These are phyloP conservation scores for Sphecodes monilicornis DNA, from an alignment of 2,888 invertebrate genomes.

Conservation along the genomic window DNA sequence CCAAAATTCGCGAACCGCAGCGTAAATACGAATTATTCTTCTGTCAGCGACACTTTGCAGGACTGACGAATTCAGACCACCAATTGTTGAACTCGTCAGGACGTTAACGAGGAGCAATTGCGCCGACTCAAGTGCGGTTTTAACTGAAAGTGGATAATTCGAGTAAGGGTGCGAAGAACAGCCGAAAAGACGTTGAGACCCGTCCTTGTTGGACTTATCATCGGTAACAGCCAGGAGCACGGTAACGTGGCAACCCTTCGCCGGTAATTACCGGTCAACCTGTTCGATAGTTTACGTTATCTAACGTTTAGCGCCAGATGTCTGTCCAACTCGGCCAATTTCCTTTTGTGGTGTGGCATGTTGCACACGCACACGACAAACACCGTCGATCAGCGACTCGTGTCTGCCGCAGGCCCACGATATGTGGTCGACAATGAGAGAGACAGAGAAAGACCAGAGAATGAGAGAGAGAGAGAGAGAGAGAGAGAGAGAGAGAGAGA, in stretches of 20 bases:
- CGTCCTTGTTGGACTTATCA: conserved; percentile 64
- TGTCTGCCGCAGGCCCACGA: conserved; percentile 25
- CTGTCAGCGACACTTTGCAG: background rate
- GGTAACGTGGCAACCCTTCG: conserved; percentile 28
- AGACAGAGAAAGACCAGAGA: conserved; percentile 25
- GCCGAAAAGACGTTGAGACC: conserved; percentile 31
- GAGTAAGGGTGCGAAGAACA: background rate
- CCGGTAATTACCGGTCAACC: conserved; percentile 78
- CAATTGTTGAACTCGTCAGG: background rate
- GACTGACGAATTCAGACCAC: background rate
- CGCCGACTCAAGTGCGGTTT: background rate
- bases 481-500: background rate
- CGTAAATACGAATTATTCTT: background rate
- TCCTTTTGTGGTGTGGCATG: conserved; percentile 63
- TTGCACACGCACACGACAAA: conserved; percentile 36
- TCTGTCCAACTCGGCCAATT: conserved; percentile 70
- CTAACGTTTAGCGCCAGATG: conserved; percentile 82
- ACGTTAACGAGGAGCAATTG: conserved; percentile 1
- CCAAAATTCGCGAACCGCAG: background rate
- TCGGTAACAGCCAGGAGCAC: conserved; percentile 49
- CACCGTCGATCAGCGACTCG: conserved; percentile 15
- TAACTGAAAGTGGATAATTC: background rate
- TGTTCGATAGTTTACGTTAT: conserved; percentile 78
- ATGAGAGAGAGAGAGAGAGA: background rate
- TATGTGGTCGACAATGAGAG: conserved; percentile 33